phyloP scores from a whole-genome alignment of 2,888 invertebrate species.

The Leptothorax acervorum region DNA sequence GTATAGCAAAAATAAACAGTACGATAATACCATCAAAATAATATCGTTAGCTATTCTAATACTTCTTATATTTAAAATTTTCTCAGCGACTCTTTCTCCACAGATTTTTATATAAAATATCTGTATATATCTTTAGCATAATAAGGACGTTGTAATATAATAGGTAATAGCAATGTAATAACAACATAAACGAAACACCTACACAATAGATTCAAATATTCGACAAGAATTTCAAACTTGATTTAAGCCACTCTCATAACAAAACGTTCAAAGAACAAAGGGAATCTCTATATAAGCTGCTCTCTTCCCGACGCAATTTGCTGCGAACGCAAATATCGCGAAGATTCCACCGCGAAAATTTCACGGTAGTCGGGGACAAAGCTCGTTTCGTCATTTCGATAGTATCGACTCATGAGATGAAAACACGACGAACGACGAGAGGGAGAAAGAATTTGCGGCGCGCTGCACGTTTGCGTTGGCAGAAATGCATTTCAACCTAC shows the following conservation, averaged over 20 bases:
- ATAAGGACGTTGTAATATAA: neutral
- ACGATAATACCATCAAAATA: neutral
- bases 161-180: neutral
- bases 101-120: neutral
- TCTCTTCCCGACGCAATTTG: neutral
- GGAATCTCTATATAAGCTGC: neutral
- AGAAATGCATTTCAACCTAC: constrained; percentile 8
- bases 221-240: neutral
- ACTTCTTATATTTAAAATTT: too few species aligned
- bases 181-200: neutral
- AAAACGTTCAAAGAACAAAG: neutral
- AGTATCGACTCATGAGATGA: constrained; percentile 5
- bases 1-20: neutral
- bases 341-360: constrained; percentile 14
- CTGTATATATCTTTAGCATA: neutral
- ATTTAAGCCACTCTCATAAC: neutral
- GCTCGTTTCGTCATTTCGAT: constrained; percentile 17
- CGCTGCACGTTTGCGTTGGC: neutral
- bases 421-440: neutral
- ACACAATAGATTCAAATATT: neutral
- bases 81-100: neutral
- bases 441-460: constrained; percentile 27
- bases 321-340: neutral
- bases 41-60: neutral
- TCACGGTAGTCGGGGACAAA: constrained; percentile 17